phyloP scores from a whole-genome alignment of 2,113 vertebrate genomes.

The Hirundichthys speculiger region DNA sequence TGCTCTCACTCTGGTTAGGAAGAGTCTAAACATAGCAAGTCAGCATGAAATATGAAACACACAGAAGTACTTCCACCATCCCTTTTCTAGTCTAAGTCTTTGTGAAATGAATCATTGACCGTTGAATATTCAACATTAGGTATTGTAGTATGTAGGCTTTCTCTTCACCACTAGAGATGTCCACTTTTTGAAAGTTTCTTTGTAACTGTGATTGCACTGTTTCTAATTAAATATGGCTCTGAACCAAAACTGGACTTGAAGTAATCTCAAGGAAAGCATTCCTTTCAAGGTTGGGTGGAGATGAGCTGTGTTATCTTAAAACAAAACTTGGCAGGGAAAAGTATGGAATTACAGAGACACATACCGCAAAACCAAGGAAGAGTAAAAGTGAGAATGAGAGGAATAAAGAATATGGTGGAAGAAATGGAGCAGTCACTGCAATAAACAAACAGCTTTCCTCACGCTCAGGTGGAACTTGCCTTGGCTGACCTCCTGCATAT shows the following conservation, averaged over 20 bases:
- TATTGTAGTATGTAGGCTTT: not conserved
- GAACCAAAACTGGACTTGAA: too few relatives aligned
- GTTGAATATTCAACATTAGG: conserved; percentile 15
- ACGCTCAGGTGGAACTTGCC: conserved; percentile 4
- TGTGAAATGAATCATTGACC: not conserved
- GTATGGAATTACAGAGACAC: not conserved
- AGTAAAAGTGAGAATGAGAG: not conserved
- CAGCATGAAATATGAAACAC: conserved; percentile 24
- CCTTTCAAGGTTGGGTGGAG: conserved; percentile 10
- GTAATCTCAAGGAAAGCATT: not conserved
- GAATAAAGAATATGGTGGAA: conserved; percentile 2
- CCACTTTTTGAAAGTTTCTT: conserved; percentile 46
- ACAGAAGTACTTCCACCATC: conserved; percentile 11
- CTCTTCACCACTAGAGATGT: conserved; percentile 12
- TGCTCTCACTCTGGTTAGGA: conserved; percentile 29
- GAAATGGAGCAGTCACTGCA: conserved; percentile 17
- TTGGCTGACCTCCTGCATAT: conserved; percentile 32
- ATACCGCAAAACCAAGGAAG: not conserved
- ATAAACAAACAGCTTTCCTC: conserved; percentile 33
- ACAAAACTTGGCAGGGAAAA: not conserved
- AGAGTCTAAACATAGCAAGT: conserved; percentile 45
- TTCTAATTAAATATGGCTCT: conserved; percentile 11
- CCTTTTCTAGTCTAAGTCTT: conserved; percentile 3
- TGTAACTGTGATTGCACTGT: conserved; percentile 43
- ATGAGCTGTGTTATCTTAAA: conserved; percentile 6